Percentiles rank a stretch among this genome's conserved stretches.
Evolutionary conservation across 2,888 invertebrate genomes (phyloP).

Genomic region (Drosophila heteroneura): DNA sequence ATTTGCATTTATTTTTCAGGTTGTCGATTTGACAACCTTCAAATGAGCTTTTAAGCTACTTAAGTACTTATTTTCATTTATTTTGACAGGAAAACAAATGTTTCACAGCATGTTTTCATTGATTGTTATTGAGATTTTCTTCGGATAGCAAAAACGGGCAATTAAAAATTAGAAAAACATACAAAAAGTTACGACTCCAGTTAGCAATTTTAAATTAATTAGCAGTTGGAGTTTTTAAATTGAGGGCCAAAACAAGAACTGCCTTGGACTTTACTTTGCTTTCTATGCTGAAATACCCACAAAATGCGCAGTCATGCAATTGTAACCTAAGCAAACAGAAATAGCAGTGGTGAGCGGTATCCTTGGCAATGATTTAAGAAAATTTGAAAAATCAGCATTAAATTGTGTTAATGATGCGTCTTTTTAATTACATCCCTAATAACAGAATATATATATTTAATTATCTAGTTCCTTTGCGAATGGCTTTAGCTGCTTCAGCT

Average conservation of each 20-base stretch:
- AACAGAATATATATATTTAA: constrained; percentile 50
- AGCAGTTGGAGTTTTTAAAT: not conserved
- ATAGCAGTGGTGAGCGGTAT: not conserved
- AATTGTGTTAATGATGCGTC: constrained; percentile 64
- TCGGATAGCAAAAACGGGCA: not conserved
- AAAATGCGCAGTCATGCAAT: constrained; percentile 42
- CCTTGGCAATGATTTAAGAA: constrained; percentile 30
- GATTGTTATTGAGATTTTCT: not conserved
- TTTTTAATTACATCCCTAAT: constrained; percentile 66
- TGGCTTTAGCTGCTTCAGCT: constrained; percentile 31
- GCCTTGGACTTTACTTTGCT: not conserved
- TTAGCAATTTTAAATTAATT: not conserved
- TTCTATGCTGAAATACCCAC: not conserved
- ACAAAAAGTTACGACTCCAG: not conserved
- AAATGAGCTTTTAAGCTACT: constrained; percentile 18
- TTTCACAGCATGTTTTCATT: not conserved
- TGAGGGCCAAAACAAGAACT: not conserved
- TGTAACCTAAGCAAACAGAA: constrained; percentile 31
- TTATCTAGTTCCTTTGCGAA: constrained; percentile 40
- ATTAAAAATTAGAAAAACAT: not conserved
- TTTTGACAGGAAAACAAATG: not conserved
- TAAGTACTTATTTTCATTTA: constrained; percentile 9
- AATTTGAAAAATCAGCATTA: constrained; percentile 46
- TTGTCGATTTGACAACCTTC: constrained; percentile 16
- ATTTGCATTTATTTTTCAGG: not conserved